Evolutionary conservation across 2,888 invertebrate genomes (phyloP), one percentile per base, ranked within the genome.

Genomic region (Ceramica pisi): DNA sequence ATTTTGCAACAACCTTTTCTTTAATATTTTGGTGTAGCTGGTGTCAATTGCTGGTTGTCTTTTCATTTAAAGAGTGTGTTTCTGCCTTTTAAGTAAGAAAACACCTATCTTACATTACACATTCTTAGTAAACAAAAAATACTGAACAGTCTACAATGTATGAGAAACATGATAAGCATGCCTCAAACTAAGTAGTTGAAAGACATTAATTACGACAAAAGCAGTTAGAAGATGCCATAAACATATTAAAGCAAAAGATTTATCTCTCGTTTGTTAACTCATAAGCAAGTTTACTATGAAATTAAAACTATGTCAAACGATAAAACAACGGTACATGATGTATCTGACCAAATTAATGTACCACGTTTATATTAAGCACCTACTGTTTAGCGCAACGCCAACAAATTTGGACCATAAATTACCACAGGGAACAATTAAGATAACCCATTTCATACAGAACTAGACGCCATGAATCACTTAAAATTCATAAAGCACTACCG

Each of bases 401-500:
- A 80, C 85, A 84, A 85, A 84, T 85, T 82, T 84, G 75, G 75
- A 78, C 79, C 80, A 77, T 88, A 88, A 89, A 89, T 89, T 89
- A 89, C 86, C 78, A 64, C 75, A 79, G 80, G 85, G 85, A 82
- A 86, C 88, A 90, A 90, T 94, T 92, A 90, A 94, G 94, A 94
- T 94, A 94, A 92, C 88, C 80, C 87, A 85, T 89, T 89, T 89
- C 75, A 87, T 87, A 90, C 88, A 88, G 86, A 90, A 91, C 87
- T 87, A 86, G 88, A 86, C 80, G 81, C 85, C 71, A 87, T 89
- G 86, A 88, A 89, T 92, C 88, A 90, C 88, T 92, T 91, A 88
- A 89, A 87, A 89, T 91, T 91, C 93, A 91, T 92, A 93, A 92
- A 88, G 86, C 89, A 92, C 91, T 91, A 90, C 93, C 88, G 90